These are phyloP conservation scores for Sternarchorhynchus goeldii DNA, from an alignment of 2,797 vertebrate species.

Conservation along the genomic window DNA sequence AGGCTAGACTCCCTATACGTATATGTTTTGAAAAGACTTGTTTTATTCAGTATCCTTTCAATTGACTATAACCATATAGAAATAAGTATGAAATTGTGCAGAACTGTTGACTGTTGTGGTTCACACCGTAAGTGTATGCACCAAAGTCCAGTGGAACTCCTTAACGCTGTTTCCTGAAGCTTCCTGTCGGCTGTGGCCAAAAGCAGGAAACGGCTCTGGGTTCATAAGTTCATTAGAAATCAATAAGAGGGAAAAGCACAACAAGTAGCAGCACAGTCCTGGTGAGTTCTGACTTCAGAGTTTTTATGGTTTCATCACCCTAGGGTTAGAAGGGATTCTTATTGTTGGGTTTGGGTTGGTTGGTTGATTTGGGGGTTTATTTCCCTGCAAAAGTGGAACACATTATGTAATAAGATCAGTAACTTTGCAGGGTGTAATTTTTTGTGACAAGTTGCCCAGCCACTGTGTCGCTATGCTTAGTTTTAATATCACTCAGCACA, in stretches of 20 bases:
- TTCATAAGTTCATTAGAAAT: conserved; percentile 13
- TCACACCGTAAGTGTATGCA: neutral
- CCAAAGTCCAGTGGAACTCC: neutral
- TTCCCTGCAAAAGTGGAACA: no score
- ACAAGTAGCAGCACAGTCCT: neutral
- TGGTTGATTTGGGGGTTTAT: neutral
- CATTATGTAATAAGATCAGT: no score
- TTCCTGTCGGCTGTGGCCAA: neutral
- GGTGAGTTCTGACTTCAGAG: conserved; percentile 4
- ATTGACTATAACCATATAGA: no score
- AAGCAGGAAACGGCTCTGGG: neutral
- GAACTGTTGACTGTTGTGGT: neutral
- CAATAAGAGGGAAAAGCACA: neutral
- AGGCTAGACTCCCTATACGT: no score
- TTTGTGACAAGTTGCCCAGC: no score
- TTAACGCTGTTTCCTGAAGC: neutral
- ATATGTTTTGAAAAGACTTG: no score
- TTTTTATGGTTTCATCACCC: conserved; percentile 39
- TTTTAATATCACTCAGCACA: neutral
- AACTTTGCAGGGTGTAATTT: no score
- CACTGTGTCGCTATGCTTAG: no score
- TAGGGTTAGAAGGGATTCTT: neutral
- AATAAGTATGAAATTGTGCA: no score
- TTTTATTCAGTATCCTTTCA: no score
- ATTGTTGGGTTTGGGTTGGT: conserved; percentile 3